Evolutionary conservation across 1,140 invertebrate species (phyloP).

Genomic region (Caerostris darwini): DNA sequence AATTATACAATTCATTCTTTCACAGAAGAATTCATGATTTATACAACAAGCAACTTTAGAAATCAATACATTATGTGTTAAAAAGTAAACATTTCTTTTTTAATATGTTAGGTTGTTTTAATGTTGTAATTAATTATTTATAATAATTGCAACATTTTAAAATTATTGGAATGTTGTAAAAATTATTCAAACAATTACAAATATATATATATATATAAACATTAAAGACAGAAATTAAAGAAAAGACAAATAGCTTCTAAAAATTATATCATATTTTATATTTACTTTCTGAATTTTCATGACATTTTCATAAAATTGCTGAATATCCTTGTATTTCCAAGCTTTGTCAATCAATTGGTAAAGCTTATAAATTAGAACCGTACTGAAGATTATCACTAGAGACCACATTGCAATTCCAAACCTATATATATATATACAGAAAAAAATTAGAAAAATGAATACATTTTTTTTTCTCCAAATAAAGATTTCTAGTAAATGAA

Average conservation of each 20-base stretch:
- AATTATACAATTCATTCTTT: too few relatives aligned
- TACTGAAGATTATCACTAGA: conserved; percentile 83
- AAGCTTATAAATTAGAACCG: conserved; percentile 90
- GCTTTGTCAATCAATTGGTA: conserved; percentile 91
- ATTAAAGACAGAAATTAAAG: neutral
- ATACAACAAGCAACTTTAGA: too few relatives aligned
- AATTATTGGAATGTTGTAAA: conserved; percentile 29
- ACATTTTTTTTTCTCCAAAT: too few relatives aligned
- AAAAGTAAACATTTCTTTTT: too few relatives aligned
- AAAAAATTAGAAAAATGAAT: too few relatives aligned
- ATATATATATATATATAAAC: too few relatives aligned
- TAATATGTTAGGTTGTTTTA: too few relatives aligned
- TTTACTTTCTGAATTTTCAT: conserved; percentile 89
- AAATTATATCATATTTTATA: conserved; percentile 25
- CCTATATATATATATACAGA: conserved; percentile 51
- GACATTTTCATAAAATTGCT: conserved; percentile 94
- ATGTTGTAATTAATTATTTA: too few relatives aligned
- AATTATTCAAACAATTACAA: too few relatives aligned
- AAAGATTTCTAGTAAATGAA: too few relatives aligned
- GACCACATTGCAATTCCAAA: conserved; percentile 79
- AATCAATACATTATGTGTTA: too few relatives aligned
- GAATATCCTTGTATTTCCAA: conserved; percentile 94
- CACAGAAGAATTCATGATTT: too few relatives aligned
- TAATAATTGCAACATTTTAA: conserved; percentile 55
- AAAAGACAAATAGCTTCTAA: neutral